Base-by-base conservation (phyloP, 1,140 invertebrate genomes). In the Sminthurinus signatus region DNA sequence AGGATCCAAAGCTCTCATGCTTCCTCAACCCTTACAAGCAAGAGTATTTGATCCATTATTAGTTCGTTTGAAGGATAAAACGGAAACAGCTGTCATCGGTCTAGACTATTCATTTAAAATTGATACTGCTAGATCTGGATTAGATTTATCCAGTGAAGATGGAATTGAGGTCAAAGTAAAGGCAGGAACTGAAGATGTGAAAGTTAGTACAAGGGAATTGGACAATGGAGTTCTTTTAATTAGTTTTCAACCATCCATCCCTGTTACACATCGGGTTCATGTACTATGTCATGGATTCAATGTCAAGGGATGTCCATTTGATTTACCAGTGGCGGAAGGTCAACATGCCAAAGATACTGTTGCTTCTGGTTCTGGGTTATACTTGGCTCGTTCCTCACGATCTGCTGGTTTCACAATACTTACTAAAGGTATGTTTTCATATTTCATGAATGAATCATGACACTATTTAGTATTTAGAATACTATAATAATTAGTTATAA, bases 21-120 rank as follows among this genome's bases (percentile, higher is more conserved):
- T 62, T 5, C 66, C 42, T 14, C 82, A 85, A 68, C 82, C 82
- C 2, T 81, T 81, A 71, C 85, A 85, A 1, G 83, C 93, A 2
- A 88, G 91, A 74, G 90, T 89, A 0, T 89, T 91, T 62, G 92
- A 96, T 78, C 88, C 91, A 0, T 81, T 82, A 4, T 83, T 87
- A 73, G 88, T 95, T 17, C 84, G 86, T 59, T 83, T 93, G 52
- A 79, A 85, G 42, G 87, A 90, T 65, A 81, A 90, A 52, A 84
- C 85, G 21, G 86, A 91, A 73, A 88, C 89, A 1, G 63, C 66
- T 0, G 81, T 88, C 51, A 87, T 89, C 65, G 88, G 93, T 77
- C 82, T 88, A 66, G 89, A 93, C 39, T 87, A 87, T 55, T 84
- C 84, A 61, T 86, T 89, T 68, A 84, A 83, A 75, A 86, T 83